Evolutionary conservation across 2,113 vertebrate species (phyloP).

Genomic region (Oriolus oriolus): DNA sequence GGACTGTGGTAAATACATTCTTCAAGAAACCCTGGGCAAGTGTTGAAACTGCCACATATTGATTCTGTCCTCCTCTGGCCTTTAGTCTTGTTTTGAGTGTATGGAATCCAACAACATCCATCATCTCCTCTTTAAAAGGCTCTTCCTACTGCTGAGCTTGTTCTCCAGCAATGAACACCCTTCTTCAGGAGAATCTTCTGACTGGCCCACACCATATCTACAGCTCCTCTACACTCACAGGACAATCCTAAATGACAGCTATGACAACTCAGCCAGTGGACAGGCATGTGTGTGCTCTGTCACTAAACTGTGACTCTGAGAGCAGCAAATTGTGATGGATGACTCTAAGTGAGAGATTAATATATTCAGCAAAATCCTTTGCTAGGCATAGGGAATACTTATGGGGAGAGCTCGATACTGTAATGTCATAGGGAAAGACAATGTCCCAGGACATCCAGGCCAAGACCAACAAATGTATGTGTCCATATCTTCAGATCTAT

Average conservation of each 20-base stretch:
- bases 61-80: background rate
- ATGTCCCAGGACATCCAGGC: background rate
- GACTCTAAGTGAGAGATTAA: background rate
- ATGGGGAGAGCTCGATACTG: background rate
- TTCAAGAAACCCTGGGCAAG: background rate
- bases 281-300: background rate
- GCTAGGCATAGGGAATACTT: background rate
- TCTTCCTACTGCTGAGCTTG: background rate
- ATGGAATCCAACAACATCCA: background rate
- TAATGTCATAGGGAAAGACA: background rate
- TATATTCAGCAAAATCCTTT: background rate
- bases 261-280: background rate
- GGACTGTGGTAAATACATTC: background rate
- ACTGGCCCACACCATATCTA: background rate
- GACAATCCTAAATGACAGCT: background rate
- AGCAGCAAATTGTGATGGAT: background rate
- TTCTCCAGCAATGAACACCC: background rate
- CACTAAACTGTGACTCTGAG: background rate
- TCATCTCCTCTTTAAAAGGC: background rate
- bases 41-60: background rate
- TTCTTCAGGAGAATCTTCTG: background rate
- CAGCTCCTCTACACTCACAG: background rate
- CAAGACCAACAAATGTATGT: background rate
- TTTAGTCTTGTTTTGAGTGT: background rate
- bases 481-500: background rate